These are phyloP conservation scores for Uloborus diversus DNA, from an alignment of 1,140 invertebrate species.

Conservation along the genomic window DNA sequence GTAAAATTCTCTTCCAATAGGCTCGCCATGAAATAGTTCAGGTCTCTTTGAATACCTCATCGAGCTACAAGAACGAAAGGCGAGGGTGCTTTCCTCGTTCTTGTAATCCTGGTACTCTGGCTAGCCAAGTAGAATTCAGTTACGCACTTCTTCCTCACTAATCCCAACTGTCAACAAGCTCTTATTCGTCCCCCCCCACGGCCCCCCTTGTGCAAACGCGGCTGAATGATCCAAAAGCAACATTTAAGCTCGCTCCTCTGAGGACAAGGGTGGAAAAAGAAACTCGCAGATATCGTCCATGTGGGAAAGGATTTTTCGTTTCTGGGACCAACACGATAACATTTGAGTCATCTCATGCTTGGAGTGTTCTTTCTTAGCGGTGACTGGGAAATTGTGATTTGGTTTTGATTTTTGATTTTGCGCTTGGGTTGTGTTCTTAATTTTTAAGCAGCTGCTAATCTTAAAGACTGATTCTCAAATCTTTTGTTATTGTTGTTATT, in stretches of 20 bases:
- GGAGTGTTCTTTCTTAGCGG: neutral
- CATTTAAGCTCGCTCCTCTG: conserved; percentile 33
- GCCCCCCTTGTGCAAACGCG: conserved; percentile 23
- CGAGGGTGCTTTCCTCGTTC: too few relatives aligned
- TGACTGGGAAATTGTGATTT: too few relatives aligned
- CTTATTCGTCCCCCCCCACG: conserved; percentile 4
- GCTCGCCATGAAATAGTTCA: too few relatives aligned
- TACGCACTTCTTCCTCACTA: conserved; percentile 50
- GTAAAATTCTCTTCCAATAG: too few relatives aligned
- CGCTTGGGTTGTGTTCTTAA: too few relatives aligned
- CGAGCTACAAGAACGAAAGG: too few relatives aligned
- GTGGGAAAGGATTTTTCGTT: conserved; percentile 13
- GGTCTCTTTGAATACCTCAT: too few relatives aligned
- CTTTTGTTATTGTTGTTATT: too few relatives aligned
- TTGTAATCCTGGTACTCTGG: conserved; percentile 45
- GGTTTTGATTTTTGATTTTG: too few relatives aligned
- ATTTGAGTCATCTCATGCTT: neutral
- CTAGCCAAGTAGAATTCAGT: conserved; percentile 46
- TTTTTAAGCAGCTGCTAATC: too few relatives aligned
- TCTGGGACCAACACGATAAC: conserved; percentile 15
- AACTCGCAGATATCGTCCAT: conserved; percentile 2
- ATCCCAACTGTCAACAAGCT: conserved; percentile 54
- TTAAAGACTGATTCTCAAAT: too few relatives aligned
- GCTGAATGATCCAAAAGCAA: conserved; percentile 33
- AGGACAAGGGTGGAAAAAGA: conserved; percentile 1